Conservation (phyloP, 1,140 invertebrate species). For the Pachyrhynchus sulphureomaculatus region DNA sequence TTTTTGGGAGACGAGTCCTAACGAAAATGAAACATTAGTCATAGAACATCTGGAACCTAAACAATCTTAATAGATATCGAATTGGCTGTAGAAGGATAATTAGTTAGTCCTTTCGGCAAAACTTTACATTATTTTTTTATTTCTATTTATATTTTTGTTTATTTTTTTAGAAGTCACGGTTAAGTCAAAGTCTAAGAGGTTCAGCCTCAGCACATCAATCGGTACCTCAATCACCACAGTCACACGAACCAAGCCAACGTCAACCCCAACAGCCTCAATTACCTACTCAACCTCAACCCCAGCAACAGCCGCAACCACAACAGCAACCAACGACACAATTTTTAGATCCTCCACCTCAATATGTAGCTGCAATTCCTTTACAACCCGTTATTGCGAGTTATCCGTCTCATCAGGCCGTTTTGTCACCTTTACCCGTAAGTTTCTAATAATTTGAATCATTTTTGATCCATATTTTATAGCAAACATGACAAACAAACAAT, state of each 20-base stretch:
- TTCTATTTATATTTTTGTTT: too few species aligned
- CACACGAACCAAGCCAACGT: neutral
- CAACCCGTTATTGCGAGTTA: slow-evolving; percentile 57
- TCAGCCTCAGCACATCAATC: neutral
- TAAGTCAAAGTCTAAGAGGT: neutral
- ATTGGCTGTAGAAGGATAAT: too few species aligned
- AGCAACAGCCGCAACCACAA: slow-evolving; percentile 8
- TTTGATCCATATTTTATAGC: neutral
- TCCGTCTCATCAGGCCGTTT: slow-evolving; percentile 41
- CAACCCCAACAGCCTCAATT: neutral
- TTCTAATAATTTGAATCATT: neutral
- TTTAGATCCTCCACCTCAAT: slow-evolving; percentile 62
- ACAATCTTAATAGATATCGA: too few species aligned
- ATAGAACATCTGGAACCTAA: too few species aligned
- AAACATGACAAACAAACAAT: too few species aligned
- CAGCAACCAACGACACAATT: slow-evolving; percentile 43
- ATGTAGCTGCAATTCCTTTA: slow-evolving; percentile 63
- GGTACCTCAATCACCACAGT: slow-evolving; percentile 1
- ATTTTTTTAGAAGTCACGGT: slow-evolving; percentile 36
- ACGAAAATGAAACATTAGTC: too few species aligned
- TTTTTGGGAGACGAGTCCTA: too few species aligned
- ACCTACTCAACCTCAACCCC: slow-evolving; percentile 1
- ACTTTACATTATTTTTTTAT: too few species aligned
- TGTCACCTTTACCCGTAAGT: slow-evolving; percentile 49
- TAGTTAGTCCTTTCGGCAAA: too few species aligned